Conservation (phyloP, 2,888 invertebrate genomes). For the Drosophila subquinaria region DNA sequence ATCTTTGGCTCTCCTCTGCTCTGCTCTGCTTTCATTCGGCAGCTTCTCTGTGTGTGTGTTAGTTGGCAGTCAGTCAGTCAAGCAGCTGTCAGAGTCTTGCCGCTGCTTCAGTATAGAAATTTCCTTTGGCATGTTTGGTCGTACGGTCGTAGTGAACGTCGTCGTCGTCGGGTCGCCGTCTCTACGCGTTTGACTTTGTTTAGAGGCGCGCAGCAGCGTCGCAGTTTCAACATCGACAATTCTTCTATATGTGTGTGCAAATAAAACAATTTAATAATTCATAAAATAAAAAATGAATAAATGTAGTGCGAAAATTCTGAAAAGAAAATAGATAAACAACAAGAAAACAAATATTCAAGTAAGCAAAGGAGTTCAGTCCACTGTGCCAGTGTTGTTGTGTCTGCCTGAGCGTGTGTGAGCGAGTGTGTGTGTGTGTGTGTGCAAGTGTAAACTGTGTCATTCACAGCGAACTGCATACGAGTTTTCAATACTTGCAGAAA, state of each 20-base stretch:
- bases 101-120: constrained; percentile 78
- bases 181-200: constrained; percentile 45
- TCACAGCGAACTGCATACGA: constrained; percentile 72
- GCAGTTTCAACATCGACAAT: constrained; percentile 44
- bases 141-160: constrained; percentile 36
- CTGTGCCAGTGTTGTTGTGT: constrained; percentile 2
- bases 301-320: constrained; percentile 9
- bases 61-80: constrained; percentile 51
- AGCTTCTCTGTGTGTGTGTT: constrained; percentile 58
- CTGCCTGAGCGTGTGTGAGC: constrained; percentile 23
- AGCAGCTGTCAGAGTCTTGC: constrained; percentile 58
- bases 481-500: constrained; percentile 62
- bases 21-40: constrained; percentile 76
- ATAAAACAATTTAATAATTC: constrained; percentile 26
- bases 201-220: constrained; percentile 54
- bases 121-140: constrained; percentile 81
- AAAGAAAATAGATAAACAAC: constrained; percentile 2
- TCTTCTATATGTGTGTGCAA: constrained; percentile 18
- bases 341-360: constrained; percentile 44
- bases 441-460: constrained; percentile 75
- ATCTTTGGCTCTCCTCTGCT: constrained; percentile 70
- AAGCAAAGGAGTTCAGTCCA: constrained; percentile 57
- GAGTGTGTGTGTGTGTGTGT: constrained; percentile 47
- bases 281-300: background rate
- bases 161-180: constrained; percentile 46